phyloP scores from a whole-genome alignment of 2,113 vertebrate species.

The Phalacrocorax pelagicus region DNA sequence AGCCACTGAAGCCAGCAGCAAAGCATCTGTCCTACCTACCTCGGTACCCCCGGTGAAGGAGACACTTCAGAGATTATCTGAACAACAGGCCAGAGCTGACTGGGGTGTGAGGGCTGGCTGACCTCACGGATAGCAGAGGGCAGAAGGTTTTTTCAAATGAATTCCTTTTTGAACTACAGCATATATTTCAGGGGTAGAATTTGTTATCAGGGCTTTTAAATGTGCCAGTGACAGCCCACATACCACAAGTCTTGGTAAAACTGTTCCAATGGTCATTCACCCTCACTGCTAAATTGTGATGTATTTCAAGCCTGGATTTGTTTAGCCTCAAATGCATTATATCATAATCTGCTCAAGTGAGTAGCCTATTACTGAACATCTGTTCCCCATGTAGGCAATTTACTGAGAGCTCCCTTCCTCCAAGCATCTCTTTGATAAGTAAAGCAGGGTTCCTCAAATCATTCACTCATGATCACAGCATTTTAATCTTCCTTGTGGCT shows the following conservation, averaged over 20 bases:
- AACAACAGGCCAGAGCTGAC: neutral
- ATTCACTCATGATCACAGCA: neutral
- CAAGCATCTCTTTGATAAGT: slow-evolving; percentile 10
- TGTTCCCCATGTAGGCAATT: slow-evolving; percentile 43
- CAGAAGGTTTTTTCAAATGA: neutral
- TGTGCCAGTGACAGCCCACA: neutral
- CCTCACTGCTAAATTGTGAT: neutral
- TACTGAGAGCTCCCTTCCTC: slow-evolving; percentile 19
- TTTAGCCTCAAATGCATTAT: slow-evolving; percentile 25
- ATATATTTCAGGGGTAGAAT: neutral
- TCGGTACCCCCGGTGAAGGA: neutral
- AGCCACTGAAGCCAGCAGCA: neutral
- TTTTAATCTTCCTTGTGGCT: slow-evolving; percentile 22
- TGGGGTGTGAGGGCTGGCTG: neutral
- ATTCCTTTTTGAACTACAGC: neutral
- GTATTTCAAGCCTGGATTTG: slow-evolving; percentile 29
- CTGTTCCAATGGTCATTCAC: neutral
- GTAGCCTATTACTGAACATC: slow-evolving; percentile 36
- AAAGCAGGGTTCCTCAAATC: slow-evolving; percentile 30
- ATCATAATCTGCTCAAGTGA: slow-evolving; percentile 50
- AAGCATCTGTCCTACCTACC: neutral
- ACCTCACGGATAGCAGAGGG: neutral
- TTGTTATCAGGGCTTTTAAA: neutral
- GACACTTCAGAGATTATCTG: neutral
- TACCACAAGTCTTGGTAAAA: neutral